Percentiles rank a stretch among this genome's conserved stretches.
phyloP scores from a whole-genome alignment of 2,888 invertebrate genomes.

The Drosophila acutilabella region DNA sequence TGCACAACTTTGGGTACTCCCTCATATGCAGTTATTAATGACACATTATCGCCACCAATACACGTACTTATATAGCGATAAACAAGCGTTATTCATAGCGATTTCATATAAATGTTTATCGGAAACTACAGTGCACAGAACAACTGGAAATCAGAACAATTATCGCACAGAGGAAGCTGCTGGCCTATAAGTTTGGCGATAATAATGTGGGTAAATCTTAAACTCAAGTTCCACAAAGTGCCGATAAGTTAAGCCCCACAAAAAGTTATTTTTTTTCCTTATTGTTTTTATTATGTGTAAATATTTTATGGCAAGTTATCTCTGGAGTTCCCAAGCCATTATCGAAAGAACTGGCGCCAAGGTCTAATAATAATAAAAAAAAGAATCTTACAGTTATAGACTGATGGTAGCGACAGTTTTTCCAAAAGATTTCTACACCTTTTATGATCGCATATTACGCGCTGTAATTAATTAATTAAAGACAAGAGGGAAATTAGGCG shows the following conservation, averaged over 20 bases:
- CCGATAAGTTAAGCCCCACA: constrained; percentile 28
- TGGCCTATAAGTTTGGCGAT: constrained; percentile 50
- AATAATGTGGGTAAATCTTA: constrained; percentile 35
- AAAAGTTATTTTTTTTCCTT: neutral
- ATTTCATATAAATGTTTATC: constrained; percentile 46
- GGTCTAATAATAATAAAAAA: constrained; percentile 9
- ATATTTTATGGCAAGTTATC: constrained; percentile 33
- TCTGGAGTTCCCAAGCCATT: constrained; percentile 33
- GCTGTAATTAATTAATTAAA: constrained; percentile 75
- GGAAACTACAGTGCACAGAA: constrained; percentile 15
- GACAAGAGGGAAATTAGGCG: constrained; percentile 71
- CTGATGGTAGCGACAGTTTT: constrained; percentile 29
- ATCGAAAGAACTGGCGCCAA: constrained; percentile 53
- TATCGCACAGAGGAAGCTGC: constrained; percentile 57
- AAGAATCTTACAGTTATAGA: constrained; percentile 29
- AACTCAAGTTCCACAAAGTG: constrained; percentile 30
- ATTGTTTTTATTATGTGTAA: neutral
- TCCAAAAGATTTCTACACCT: constrained; percentile 43
- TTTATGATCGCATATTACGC: constrained; percentile 41
- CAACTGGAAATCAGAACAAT: constrained; percentile 27
- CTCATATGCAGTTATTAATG: constrained; percentile 4
- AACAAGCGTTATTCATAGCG: constrained; percentile 55
- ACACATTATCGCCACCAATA: constrained; percentile 20
- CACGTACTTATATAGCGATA: constrained; percentile 41
- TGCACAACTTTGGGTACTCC: neutral